Evolutionary conservation across 2,888 invertebrate species (phyloP), one percentile per base, ranked within the genome.

Genomic region (Volucella inanis): DNA sequence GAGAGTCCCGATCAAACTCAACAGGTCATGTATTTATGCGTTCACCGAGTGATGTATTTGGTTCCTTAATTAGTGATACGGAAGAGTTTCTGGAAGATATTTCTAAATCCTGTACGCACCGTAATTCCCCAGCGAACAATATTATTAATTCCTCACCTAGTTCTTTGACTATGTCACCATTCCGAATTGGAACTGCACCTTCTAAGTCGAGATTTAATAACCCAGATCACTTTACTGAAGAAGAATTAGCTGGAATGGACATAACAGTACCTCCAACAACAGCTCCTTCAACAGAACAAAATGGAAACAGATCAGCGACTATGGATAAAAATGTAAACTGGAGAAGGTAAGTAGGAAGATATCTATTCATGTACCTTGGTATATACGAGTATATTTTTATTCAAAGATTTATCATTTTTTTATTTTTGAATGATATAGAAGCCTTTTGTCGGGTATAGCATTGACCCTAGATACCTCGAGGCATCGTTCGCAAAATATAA

Each of bases 1-100:
- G 92, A 93, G 96, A 95, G 88, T 93, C 94, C 0, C 93, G 96
- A 87, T 96, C 96, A 1, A 96, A 96, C 89, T 96, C 96, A 0
- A 94, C 95, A 88, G 92, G 94, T 0, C 93, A 94, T 43, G 93
- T 93, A 39, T 92, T 92, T 64, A 91, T 92, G 90, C 90, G 94
- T 90, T 93, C 94, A 90, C 87, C 95, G 89, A 90, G 94, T 87
- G 92, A 96, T 90, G 91, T 95, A 89, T 92, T 94, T 90, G 93
- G 94, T 41, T 93, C 94, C 0, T 90, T 94, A 8, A 91, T 95
- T 31, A 91, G 93, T 78, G 94, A 94, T 92, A 90, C 94, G 77
- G 91, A 94, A 91, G 90, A 94, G 89, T 92, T 95, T 90, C 88
- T 94, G 22, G 93, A 93, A 78, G 91, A 92, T 59, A 85, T 85